These are phyloP conservation scores for Trachymyrmex cornetzi DNA, from an alignment of 1,140 invertebrate species.

Conservation along the genomic window DNA sequence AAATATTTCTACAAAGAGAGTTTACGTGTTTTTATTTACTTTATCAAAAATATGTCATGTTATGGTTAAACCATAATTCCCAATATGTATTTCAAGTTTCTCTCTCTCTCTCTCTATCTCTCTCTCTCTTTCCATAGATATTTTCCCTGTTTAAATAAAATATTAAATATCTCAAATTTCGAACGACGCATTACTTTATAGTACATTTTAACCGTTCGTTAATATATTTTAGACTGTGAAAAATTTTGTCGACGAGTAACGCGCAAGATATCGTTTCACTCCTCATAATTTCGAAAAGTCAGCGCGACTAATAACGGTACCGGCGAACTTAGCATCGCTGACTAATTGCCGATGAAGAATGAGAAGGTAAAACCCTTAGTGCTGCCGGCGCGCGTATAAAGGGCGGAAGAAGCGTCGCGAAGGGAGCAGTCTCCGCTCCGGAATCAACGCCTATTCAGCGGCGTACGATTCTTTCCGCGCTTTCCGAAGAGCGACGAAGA, in stretches of 20 bases:
- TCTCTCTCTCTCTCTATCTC: not conserved
- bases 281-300: conserved; percentile 44
- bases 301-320: conserved; percentile 18
- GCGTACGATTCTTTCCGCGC: conserved; percentile 80
- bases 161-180: not conserved
- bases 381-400: conserved; percentile 6
- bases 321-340: conserved; percentile 56
- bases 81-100: not conserved
- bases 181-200: not conserved
- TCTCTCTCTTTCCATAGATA: not conserved
- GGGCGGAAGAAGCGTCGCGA: conserved; percentile 64
- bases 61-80: not conserved
- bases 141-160: not conserved
- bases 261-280: not conserved
- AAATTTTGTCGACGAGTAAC: not conserved
- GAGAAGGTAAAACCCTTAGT: conserved; percentile 27
- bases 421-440: conserved; percentile 76
- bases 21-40: not conserved
- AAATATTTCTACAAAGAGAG: not conserved
- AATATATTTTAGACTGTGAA: not conserved
- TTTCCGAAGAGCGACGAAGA: conserved; percentile 54
- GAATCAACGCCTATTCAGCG: conserved; percentile 79
- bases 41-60: not conserved
- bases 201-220: not conserved
- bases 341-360: conserved; percentile 72